Evolutionary conservation across 2,113 vertebrate species (phyloP), one percentile per base, ranked within the genome.

Genomic region (Monopterus albus): DNA sequence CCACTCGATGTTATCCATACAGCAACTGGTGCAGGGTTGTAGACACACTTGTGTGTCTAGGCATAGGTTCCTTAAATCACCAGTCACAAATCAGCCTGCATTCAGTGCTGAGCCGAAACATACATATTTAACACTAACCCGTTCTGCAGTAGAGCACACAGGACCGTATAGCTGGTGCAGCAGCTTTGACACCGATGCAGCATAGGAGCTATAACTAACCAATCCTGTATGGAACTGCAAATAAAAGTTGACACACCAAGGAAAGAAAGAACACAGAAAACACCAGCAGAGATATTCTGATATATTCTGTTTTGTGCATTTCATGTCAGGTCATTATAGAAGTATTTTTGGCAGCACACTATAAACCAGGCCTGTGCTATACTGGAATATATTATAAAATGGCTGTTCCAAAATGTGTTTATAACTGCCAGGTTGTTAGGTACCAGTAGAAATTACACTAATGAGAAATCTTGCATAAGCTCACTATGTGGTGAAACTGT

Each of bases 101-200:
- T n/a, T n/a, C n/a, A n/a, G n/a, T n/a, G n/a, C n/a, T n/a, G n/a
- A n/a, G 46, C 51, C n/a, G 40, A 23, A 12, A 28, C 47, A 51
- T 33, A 65, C 68, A 71, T 62, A 76, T 78, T 73, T 39, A 82
- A 73, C 68, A 64, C 55, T 63, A 31, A 77, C 18, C 9, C 17
- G 26, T 63, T 62, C 47, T 56, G 28, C 29, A 62, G 60, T 47
- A 43, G 35, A 20, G 36, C 46, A 55, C 40, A 7, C 6, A 43
- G 12, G n/a, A 52, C 6, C 59, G 21, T 62, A 29, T 17, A 38
- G 31, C 52, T 7, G 3, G 40, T 29, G n/a, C 15, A 40, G 8
- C 21, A 65, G 17, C 52, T 60, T 23, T 58, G 9, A 78, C 43
- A 76, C 36, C 11, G 40, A 58, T 35, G 18, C 40, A 28, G 65